phyloP scores from a whole-genome alignment of 2,888 invertebrate species.

The Phyto melanocephala region DNA sequence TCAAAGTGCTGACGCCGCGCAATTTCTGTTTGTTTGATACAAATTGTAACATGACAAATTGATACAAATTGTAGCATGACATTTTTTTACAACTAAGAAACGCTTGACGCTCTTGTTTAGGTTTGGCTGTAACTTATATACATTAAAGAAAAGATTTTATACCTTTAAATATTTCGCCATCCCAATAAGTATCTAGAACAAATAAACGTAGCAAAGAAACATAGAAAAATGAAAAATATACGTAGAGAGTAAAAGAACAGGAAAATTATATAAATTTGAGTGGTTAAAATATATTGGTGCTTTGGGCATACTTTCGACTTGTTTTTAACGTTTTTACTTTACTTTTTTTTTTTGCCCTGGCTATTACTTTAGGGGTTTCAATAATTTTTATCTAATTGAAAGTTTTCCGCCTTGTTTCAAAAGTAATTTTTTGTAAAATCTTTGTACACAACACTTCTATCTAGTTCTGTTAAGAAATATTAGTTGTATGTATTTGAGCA shows the following conservation, averaged over 20 bases:
- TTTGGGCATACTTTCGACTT: conserved; percentile 53
- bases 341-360: background rate
- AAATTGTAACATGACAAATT: too few relatives aligned
- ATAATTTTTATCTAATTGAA: conserved; percentile 62
- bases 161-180: background rate
- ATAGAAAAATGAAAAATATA: conserved; percentile 12
- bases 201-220: conserved; percentile 19
- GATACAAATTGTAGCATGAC: too few relatives aligned
- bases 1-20: too few relatives aligned
- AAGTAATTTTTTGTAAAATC: conserved; percentile 40
- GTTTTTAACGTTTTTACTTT: conserved; percentile 38
- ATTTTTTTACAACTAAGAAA: too few relatives aligned
- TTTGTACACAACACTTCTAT: background rate
- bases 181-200: background rate
- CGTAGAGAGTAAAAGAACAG: conserved; percentile 15
- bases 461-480: background rate
- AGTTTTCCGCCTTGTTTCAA: conserved; percentile 56
- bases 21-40: too few relatives aligned
- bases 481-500: background rate
- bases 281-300: conserved; percentile 60
- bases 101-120: too few relatives aligned
- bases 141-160: background rate
- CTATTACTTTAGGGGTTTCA: conserved; percentile 38
- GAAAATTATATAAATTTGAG: conserved; percentile 55
- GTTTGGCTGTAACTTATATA: too few relatives aligned